Evolutionary conservation across 2,797 vertebrate genomes (phyloP).

Genomic region (Sarcophilus harrisii): DNA sequence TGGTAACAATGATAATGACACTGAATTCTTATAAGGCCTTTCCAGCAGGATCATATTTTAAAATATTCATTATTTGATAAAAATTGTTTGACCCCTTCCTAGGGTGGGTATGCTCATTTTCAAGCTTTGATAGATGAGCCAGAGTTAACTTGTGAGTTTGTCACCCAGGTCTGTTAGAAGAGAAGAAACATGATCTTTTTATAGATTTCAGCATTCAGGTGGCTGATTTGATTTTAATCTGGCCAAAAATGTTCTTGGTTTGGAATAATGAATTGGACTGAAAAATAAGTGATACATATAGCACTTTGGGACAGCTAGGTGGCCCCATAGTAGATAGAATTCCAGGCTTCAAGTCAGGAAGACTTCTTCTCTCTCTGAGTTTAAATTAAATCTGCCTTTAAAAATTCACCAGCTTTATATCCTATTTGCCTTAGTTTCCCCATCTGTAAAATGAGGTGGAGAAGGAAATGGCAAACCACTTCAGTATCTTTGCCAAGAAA

Average conservation of each 20-base stretch:
- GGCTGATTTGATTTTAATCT: constrained; percentile 8
- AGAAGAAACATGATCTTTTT: neutral
- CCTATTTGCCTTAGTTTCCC: neutral
- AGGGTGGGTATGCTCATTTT: neutral
- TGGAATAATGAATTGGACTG: neutral
- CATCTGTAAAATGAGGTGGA: neutral
- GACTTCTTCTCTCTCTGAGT: neutral
- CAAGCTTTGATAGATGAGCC: neutral
- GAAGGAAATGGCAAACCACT: neutral
- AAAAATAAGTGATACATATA: neutral
- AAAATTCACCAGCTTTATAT: neutral
- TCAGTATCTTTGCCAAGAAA: neutral
- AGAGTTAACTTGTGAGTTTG: neutral
- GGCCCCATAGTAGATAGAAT: neutral
- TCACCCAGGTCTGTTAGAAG: neutral
- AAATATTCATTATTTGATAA: neutral
- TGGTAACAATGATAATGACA: neutral
- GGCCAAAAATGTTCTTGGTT: neutral
- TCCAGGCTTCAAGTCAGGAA: neutral
- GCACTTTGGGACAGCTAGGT: fast-evolving
- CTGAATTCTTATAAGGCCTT: neutral
- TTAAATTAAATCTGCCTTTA: neutral
- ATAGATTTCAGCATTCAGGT: neutral
- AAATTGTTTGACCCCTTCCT: neutral
- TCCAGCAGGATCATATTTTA: neutral